Evolutionary conservation across 1,140 invertebrate genomes (phyloP).

Genomic region (Lepidurus arcticus): DNA sequence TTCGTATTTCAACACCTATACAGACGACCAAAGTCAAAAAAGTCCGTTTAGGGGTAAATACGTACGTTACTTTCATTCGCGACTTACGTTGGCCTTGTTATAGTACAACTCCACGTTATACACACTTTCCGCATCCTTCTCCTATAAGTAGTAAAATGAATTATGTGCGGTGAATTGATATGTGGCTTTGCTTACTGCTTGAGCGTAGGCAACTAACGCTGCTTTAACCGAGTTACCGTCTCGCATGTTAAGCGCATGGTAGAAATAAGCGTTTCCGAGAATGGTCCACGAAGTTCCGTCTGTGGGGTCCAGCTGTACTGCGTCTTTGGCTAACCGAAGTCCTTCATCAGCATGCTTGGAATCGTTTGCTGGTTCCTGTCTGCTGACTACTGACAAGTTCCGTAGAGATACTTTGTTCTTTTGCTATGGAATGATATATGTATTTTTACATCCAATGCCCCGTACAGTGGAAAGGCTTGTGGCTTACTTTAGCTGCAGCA

Average conservation of each 20-base stretch:
- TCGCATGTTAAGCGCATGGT: constrained; percentile 66
- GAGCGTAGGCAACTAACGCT: constrained; percentile 69
- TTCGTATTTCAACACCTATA: constrained; percentile 69
- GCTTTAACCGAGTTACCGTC: constrained; percentile 51
- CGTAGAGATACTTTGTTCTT: constrained; percentile 72
- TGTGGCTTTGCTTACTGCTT: constrained; percentile 58
- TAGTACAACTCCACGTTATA: constrained; percentile 75
- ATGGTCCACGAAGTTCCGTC: constrained; percentile 82
- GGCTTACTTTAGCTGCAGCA: constrained; percentile 70
- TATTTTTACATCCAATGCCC: constrained; percentile 26
- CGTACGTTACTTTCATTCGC: constrained; percentile 10
- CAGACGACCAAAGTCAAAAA: constrained; percentile 31
- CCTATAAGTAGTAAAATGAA: constrained; percentile 23
- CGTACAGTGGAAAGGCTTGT: background rate
- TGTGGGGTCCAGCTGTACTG: constrained; percentile 68
- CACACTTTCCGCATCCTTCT: constrained; percentile 51
- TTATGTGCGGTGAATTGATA: constrained; percentile 31
- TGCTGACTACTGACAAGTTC: constrained; percentile 74
- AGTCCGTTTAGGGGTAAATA: constrained; percentile 39
- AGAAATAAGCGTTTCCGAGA: constrained; percentile 78
- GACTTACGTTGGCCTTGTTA: constrained; percentile 72
- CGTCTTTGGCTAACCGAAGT: constrained; percentile 74
- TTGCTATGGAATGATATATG: constrained; percentile 48
- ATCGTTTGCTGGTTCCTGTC: constrained; percentile 56
- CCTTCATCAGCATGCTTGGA: constrained; percentile 62